Percentiles rank a stretch among this genome's conserved stretches.
Conservation (phyloP, 1,140 invertebrate species). For the Neodiprion pinetum region DNA sequence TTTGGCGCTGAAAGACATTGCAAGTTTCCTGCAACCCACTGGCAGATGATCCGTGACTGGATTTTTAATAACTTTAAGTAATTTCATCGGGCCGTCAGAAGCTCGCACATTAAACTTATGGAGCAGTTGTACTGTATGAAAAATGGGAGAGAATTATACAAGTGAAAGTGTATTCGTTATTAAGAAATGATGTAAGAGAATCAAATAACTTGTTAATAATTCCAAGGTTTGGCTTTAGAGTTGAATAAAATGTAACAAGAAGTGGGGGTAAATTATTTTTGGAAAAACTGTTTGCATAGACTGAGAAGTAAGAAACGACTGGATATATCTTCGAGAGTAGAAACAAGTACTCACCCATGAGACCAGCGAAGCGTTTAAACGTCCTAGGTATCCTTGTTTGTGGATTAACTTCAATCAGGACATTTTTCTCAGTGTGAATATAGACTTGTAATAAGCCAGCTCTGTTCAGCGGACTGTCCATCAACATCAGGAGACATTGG, state of each 20-base stretch:
- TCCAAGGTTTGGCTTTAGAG: no score
- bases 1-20: constrained; percentile 88
- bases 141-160: constrained; percentile 40
- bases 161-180: neutral
- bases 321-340: neutral
- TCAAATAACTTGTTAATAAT: no score
- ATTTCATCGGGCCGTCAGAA: constrained; percentile 85
- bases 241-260: constrained; percentile 25
- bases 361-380: constrained; percentile 96
- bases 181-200: no score
- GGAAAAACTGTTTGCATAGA: constrained; percentile 10
- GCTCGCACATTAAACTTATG: constrained; percentile 94
- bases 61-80: constrained; percentile 98
- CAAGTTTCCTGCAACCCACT: constrained; percentile 91
- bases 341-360: constrained; percentile 81
- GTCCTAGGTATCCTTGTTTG: constrained; percentile 98
- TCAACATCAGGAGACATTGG: constrained; percentile 94
- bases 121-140: constrained; percentile 86
- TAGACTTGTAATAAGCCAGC: constrained; percentile 92
- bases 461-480: constrained; percentile 95
- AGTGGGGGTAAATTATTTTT: constrained; percentile 19
- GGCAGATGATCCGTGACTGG: constrained; percentile 94
- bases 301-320: constrained; percentile 17
- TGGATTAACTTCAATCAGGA: constrained; percentile 97
- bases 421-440: constrained; percentile 95